Evolutionary conservation across 1,140 invertebrate species (phyloP).

Genomic region (Nasonia vitripennis): DNA sequence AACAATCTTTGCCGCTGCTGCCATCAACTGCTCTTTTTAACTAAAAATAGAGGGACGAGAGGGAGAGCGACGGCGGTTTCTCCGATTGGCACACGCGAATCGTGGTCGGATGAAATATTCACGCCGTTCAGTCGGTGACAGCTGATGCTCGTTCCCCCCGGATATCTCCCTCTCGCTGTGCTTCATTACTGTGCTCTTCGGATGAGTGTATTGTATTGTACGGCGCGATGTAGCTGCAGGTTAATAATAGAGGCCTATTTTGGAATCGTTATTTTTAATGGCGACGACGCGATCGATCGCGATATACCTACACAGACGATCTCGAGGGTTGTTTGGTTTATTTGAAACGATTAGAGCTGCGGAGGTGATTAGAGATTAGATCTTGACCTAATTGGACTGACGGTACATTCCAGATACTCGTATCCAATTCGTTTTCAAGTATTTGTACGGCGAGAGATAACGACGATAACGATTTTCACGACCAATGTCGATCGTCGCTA

Average conservation of each 20-base stretch:
- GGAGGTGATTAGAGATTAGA: neutral
- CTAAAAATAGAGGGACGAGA: neutral
- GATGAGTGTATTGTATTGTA: neutral
- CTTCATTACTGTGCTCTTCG: neutral
- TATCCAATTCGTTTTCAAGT: neutral
- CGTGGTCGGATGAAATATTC: constrained; percentile 40
- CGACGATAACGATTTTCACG: neutral
- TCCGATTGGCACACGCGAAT: neutral
- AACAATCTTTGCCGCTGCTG: neutral
- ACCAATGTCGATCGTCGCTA: neutral
- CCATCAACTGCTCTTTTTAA: neutral
- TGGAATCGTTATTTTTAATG: neutral
- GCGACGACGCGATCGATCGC: neutral
- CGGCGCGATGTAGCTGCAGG: neutral
- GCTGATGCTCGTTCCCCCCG: neutral
- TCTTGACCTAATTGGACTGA: neutral
- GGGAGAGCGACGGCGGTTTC: neutral
- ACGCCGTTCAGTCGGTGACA: constrained; percentile 6
- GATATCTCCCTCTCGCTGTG: neutral
- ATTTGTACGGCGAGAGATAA: neutral
- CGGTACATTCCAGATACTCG: neutral
- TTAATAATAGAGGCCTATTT: neutral
- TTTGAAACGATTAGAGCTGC: neutral
- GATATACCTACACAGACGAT: neutral
- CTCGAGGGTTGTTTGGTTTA: neutral